Conservation (phyloP, 2,797 vertebrate genomes). For the Cichlasoma orientale region DNA sequence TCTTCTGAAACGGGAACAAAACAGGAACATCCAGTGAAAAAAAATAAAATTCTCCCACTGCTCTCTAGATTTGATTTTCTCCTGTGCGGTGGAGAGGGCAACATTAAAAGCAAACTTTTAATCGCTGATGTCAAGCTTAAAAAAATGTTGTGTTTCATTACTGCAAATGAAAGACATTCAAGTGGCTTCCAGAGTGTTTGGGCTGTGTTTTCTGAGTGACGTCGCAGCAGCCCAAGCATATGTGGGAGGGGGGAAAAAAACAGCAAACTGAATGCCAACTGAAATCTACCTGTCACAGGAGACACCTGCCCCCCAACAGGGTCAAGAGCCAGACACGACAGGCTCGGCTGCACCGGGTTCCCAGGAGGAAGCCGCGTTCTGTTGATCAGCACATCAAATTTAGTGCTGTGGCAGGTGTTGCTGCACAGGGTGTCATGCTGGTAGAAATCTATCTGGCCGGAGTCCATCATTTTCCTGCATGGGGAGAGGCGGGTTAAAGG, state of each 20-base stretch:
- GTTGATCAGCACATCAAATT: constrained; percentile 92
- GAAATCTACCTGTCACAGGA: constrained; percentile 69
- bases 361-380: constrained; percentile 86
- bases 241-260: constrained; percentile 4
- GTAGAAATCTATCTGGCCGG: constrained; percentile 94
- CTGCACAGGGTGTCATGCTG: constrained; percentile 93
- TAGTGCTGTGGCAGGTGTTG: constrained; percentile 95
- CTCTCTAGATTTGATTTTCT: background rate
- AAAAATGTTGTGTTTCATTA: background rate
- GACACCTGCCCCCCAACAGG: constrained; percentile 65
- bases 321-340: constrained; percentile 82
- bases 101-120: constrained; percentile 7
- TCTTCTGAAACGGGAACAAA: constrained; percentile 48
- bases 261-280: constrained; percentile 37
- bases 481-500: constrained; percentile 49
- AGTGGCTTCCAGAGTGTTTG: constrained; percentile 11
- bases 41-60: background rate
- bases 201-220: background rate
- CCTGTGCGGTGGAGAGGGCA: background rate
- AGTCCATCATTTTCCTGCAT: constrained; percentile 96
- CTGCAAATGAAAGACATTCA: constrained; percentile 8
- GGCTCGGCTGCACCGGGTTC: constrained; percentile 82
- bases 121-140: background rate
- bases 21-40: background rate
- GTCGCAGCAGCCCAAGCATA: constrained; percentile 35